A percentile compares a stretch with the other conserved stretches of the same genome.
These are phyloP conservation scores for Furcula furcula DNA, from an alignment of 2,888 invertebrate genomes.

Conservation along the genomic window DNA sequence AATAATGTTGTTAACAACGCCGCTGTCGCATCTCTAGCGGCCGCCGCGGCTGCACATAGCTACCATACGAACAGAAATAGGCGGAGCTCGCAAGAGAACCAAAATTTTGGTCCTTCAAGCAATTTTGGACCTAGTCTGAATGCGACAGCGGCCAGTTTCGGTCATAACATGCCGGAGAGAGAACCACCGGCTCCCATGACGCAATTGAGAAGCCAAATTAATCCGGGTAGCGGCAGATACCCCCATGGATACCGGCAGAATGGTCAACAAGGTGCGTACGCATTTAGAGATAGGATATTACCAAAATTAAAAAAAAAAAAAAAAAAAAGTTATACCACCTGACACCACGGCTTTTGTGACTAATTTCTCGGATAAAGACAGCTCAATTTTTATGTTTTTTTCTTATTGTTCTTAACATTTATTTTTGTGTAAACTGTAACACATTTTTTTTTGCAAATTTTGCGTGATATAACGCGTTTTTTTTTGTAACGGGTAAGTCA, in stretches of 20 bases:
- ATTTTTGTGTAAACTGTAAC: constrained; percentile 53
- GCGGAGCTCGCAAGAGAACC: constrained; percentile 72
- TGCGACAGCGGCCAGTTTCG: constrained; percentile 65
- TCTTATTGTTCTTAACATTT: constrained; percentile 39
- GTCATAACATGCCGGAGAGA: constrained; percentile 66
- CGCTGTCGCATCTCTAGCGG: constrained; percentile 73
- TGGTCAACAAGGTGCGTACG: constrained; percentile 78
- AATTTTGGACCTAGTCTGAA: constrained; percentile 75
- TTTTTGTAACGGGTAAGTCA: constrained; percentile 58
- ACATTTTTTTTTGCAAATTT: constrained; percentile 39
- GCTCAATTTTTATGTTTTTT: constrained; percentile 55
- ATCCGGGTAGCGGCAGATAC: constrained; percentile 71
- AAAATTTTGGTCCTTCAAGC: constrained; percentile 56
- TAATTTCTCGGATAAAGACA: constrained; percentile 73
- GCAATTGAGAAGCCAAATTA: constrained; percentile 68
- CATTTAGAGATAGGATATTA: constrained; percentile 62
- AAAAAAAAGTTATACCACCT: constrained; percentile 51
- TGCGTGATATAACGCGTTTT: constrained; percentile 25
- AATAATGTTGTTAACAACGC: constrained; percentile 79
- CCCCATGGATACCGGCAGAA: constrained; percentile 74
- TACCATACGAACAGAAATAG: constrained; percentile 74
- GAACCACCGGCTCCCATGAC: constrained; percentile 74
- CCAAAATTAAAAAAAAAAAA: constrained; percentile 36
- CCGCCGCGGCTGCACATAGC: constrained; percentile 75
- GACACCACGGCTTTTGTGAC: constrained; percentile 73